Conservation (phyloP, 1,140 invertebrate species). For the Drosophila repleta region DNA sequence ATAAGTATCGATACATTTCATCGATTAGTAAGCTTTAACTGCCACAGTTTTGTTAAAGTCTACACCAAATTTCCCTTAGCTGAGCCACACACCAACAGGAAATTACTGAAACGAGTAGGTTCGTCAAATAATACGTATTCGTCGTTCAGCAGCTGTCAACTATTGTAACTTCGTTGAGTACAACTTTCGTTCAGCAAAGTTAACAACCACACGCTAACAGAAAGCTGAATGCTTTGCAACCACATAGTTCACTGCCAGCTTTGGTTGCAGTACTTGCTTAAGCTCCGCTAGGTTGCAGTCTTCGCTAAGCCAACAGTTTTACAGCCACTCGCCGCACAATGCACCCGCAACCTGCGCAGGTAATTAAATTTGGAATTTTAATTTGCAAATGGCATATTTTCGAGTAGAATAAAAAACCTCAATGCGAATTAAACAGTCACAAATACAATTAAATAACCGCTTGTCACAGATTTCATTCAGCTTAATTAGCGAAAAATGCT, state of each 20-base stretch:
- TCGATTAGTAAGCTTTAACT: background rate
- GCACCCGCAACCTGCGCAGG: background rate
- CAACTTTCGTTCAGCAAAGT: background rate
- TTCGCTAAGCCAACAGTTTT: background rate
- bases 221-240: background rate
- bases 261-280: background rate
- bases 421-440: slow-evolving; percentile 9
- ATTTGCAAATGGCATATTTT: slow-evolving; percentile 4
- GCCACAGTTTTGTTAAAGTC: background rate
- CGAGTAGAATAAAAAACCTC: slow-evolving; percentile 27
- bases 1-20: background rate
- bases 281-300: background rate
- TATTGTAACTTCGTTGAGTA: background rate
- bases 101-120: background rate
- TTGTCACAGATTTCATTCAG: slow-evolving; percentile 24
- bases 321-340: background rate
- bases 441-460: slow-evolving; percentile 36
- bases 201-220: background rate
- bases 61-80: background rate
- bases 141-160: background rate
- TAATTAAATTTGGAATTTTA: slow-evolving; percentile 21
- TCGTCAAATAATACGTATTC: background rate
- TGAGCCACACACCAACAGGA: background rate
- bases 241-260: background rate
- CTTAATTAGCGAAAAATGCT: slow-evolving; percentile 53